phyloP scores from a whole-genome alignment of 2,888 invertebrate species.

The Stegophylla sp. region DNA sequence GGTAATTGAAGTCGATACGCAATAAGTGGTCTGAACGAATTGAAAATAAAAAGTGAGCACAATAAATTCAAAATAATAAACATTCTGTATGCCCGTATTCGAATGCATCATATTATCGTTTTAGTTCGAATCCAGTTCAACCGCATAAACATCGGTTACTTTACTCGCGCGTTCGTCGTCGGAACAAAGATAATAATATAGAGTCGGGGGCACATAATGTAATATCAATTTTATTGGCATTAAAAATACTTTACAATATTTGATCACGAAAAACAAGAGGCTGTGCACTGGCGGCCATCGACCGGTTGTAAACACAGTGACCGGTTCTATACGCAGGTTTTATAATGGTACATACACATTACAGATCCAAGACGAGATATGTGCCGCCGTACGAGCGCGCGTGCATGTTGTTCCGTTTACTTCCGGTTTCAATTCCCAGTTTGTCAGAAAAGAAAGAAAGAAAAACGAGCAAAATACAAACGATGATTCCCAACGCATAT shows the following conservation, averaged over 20 bases:
- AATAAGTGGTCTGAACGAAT: background rate
- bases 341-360: slow-evolving; percentile 50
- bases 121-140: background rate
- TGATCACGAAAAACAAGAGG: slow-evolving; percentile 45
- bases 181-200: slow-evolving; percentile 41
- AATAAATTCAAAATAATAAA: background rate
- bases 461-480: background rate
- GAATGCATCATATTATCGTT: background rate
- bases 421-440: slow-evolving; percentile 54
- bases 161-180: background rate
- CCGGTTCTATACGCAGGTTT: slow-evolving; percentile 57
- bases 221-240: slow-evolving; percentile 39
- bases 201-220: slow-evolving; percentile 36
- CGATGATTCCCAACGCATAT: background rate
- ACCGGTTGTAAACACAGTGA: slow-evolving; percentile 56
- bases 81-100: too few species aligned
- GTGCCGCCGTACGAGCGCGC: slow-evolving; percentile 6
- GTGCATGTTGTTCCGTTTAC: slow-evolving; percentile 49
- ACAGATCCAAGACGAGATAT: slow-evolving; percentile 54
- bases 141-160: background rate
- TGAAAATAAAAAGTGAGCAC: background rate
- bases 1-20: background rate
- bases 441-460: slow-evolving; percentile 18
- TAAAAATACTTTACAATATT: slow-evolving; percentile 49
- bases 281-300: slow-evolving; percentile 34